These are phyloP conservation scores for Passer domesticus DNA, from an alignment of 2,113 vertebrate genomes.

Conservation along the genomic window DNA sequence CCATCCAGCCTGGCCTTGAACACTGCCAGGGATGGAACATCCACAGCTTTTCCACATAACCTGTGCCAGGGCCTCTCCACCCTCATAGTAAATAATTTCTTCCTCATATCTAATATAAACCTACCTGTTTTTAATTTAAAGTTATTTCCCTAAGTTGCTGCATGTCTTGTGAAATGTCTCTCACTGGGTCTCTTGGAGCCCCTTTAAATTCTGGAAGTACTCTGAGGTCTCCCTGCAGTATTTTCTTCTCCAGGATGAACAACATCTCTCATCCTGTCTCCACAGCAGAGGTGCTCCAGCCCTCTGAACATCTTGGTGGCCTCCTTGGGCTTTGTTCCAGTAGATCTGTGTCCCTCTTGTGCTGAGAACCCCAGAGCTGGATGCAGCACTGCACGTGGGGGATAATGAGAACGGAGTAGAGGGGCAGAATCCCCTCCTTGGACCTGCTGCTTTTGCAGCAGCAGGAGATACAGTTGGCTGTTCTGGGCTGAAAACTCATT, in stretches of 20 bases:
- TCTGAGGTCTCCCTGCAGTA: background rate
- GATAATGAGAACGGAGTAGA: background rate
- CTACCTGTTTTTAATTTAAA: background rate
- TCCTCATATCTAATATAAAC: background rate
- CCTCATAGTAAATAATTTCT: background rate
- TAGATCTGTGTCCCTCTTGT: too few species aligned
- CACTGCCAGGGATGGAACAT: background rate
- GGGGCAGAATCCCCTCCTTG: background rate
- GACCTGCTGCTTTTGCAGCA: background rate
- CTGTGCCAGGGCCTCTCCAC: background rate
- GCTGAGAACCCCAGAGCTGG: background rate
- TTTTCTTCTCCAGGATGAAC: background rate
- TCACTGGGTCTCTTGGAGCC: background rate
- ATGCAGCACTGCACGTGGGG: background rate
- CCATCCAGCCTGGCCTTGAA: too few species aligned
- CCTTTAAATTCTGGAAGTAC: background rate
- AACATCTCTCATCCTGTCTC: background rate
- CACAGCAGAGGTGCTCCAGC: background rate
- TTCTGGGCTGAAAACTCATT: background rate
- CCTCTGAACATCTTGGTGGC: background rate
- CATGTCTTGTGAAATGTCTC: background rate
- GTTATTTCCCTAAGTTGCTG: rapidly evolving
- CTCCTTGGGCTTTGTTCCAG: background rate
- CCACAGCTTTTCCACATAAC: too few species aligned
- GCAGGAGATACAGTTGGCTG: background rate